Evolutionary conservation across 2,113 vertebrate species (phyloP).

Genomic region (Pongo pygmaeus): DNA sequence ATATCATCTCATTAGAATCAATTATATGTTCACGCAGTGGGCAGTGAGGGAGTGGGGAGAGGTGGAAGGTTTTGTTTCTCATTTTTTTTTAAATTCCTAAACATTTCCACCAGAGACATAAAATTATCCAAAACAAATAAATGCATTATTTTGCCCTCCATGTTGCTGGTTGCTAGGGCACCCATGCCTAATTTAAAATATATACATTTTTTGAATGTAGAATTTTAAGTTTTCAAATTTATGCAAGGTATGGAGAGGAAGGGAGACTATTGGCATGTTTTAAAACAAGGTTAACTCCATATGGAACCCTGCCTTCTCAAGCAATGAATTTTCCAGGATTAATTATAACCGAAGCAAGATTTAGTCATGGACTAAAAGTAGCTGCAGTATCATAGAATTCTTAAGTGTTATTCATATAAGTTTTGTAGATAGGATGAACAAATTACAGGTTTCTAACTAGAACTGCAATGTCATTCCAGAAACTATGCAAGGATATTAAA

Average conservation of each 20-base stretch:
- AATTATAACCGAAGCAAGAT: slow-evolving; percentile 60
- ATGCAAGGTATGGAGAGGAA: background rate
- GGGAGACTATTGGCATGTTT: background rate
- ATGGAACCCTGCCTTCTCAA: background rate
- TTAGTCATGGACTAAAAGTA: slow-evolving; percentile 68
- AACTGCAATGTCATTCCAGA: slow-evolving; percentile 62
- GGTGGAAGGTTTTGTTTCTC: background rate
- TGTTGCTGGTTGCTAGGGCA: background rate
- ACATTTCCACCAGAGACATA: background rate
- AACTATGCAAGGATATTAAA: slow-evolving; percentile 42
- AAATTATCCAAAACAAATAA: slow-evolving; percentile 22
- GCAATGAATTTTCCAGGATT: slow-evolving; percentile 53
- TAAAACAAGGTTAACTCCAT: background rate
- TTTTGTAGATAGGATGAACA: slow-evolving; percentile 34
- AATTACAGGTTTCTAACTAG: slow-evolving; percentile 51
- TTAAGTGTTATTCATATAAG: slow-evolving; percentile 8
- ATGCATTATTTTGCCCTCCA: background rate
- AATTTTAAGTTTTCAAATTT: background rate
- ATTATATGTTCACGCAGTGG: background rate
- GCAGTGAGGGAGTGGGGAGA: too few species aligned
- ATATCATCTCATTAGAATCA: background rate
- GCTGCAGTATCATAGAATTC: slow-evolving; percentile 61
- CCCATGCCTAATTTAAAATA: background rate
- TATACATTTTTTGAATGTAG: background rate
- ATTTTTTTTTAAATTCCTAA: slow-evolving; percentile 17